phyloP scores from a whole-genome alignment of 2,797 vertebrate genomes.

The Syngnathus rostellatus region DNA sequence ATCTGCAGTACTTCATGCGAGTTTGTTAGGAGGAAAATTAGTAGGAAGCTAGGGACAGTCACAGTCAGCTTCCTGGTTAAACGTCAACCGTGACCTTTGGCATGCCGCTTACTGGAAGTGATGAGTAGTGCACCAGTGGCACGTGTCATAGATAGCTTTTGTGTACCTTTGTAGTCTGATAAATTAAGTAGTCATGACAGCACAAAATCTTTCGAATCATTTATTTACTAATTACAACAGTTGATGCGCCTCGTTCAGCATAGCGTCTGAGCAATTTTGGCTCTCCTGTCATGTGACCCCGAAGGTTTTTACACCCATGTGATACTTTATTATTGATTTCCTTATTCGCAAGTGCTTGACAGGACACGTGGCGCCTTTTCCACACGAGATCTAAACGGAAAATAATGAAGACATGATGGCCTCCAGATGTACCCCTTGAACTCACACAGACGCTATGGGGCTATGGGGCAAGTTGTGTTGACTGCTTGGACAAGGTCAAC shows the following conservation, averaged over 20 bases:
- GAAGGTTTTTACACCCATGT: neutral
- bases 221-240: neutral
- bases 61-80: constrained; percentile 38
- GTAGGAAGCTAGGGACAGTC: constrained; percentile 8
- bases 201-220: neutral
- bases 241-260: neutral
- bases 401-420: neutral
- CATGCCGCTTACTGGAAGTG: constrained; percentile 59
- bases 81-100: constrained; percentile 38
- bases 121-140: constrained; percentile 23
- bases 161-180: constrained; percentile 2
- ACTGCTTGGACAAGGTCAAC: neutral
- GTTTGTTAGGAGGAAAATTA: neutral
- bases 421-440: neutral
- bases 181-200: neutral
- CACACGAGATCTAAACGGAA: neutral
- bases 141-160: constrained; percentile 8
- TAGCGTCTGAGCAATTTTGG: neutral
- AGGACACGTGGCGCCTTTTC: neutral
- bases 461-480: neutral
- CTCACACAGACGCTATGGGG: neutral
- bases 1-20: neutral
- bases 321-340: neutral
- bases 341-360: neutral
- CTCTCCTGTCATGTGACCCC: neutral